These are phyloP conservation scores for Nyctereutes procyonoides DNA, from an alignment of 2,113 vertebrate species.

Conservation along the genomic window DNA sequence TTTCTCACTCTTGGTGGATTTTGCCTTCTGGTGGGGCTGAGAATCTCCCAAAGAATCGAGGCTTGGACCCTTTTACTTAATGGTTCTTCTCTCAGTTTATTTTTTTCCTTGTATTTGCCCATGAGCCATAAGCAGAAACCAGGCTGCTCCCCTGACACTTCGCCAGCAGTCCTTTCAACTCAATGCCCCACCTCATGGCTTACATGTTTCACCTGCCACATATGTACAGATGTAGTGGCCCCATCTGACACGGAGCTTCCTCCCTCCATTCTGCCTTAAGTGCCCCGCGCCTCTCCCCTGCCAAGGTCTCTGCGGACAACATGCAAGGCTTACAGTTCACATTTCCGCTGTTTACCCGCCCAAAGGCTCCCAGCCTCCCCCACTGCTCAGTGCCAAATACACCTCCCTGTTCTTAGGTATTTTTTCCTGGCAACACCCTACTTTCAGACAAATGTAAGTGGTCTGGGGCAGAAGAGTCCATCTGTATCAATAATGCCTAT, in stretches of 20 bases:
- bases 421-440: background rate
- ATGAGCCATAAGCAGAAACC: accelerated
- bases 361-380: background rate
- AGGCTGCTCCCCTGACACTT: background rate
- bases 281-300: accelerated
- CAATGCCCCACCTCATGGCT: accelerated
- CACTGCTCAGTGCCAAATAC: background rate
- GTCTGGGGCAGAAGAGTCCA: background rate
- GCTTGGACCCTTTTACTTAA: background rate
- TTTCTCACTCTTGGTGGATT: background rate
- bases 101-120: background rate
- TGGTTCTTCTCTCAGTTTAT: background rate
- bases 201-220: accelerated
- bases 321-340: background rate
- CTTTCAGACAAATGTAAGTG: background rate
- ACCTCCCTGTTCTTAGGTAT: background rate
- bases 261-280: accelerated
- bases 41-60: background rate
- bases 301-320: accelerated
- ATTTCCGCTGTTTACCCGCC: accelerated
- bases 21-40: background rate
- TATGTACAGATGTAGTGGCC: background rate
- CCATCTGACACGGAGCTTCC: accelerated
- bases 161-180: background rate
- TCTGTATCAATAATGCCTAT: accelerated